Evolutionary conservation across 35 echinoderm and acorn worm genomes (phyloP).

Genomic region (Patiria miniata): DNA sequence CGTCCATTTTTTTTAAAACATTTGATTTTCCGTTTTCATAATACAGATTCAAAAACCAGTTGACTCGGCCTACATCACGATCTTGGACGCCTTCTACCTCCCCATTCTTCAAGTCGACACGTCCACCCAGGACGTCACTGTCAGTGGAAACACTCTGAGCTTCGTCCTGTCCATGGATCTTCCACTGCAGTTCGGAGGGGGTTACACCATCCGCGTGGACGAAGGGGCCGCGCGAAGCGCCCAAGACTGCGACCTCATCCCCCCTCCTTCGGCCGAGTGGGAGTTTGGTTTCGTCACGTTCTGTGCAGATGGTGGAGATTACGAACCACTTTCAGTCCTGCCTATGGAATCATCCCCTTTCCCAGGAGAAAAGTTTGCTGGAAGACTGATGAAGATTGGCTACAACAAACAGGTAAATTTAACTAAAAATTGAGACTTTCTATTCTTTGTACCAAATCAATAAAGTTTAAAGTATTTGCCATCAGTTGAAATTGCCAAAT

Average conservation of each 20-base stretch:
- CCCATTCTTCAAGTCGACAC: slow-evolving; percentile 10
- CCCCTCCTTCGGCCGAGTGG: slow-evolving; percentile 1
- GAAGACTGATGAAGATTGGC: neutral
- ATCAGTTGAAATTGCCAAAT: too few relatives aligned
- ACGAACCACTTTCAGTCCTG: neutral
- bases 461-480: neutral
- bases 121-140: neutral
- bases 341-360: neutral
- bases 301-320: neutral
- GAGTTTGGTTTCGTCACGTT: slow-evolving; percentile 5
- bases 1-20: too few relatives aligned
- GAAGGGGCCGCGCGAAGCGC: neutral
- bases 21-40: too few relatives aligned
- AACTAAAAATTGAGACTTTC: too few relatives aligned
- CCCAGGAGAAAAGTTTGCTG: neutral
- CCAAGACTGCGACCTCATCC: slow-evolving; percentile 4
- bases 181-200: neutral
- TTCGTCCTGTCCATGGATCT: neutral
- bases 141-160: neutral
- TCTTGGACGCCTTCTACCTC: neutral
- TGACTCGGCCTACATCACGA: neutral
- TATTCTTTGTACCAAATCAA: neutral
- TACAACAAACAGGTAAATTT: slow-evolving; percentile 13
- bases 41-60: neutral
- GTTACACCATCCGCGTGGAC: neutral